Base-by-base conservation (phyloP, 1,140 invertebrate genomes). In the Drosophila sucinea region DNA sequence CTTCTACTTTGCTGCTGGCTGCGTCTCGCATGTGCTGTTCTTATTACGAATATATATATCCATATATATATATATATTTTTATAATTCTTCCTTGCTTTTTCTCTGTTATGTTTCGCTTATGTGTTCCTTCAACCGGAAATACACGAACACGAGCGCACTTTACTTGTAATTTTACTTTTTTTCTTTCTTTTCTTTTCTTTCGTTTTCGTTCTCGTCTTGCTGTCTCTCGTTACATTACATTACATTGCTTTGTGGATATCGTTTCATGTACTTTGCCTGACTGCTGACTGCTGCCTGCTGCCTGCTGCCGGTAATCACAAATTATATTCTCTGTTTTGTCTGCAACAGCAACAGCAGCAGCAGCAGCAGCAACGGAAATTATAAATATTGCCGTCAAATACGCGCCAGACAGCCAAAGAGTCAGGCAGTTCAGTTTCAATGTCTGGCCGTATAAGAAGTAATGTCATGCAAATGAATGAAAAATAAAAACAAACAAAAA, bases 71-170 rank as follows among this genome's bases (percentile, higher is more conserved):
- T 51, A 63, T 51, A 44, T 55, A 62, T 17, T 55, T 62, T 67
- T 68, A 25, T 62, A 58, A 57, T 60, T 69, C n/a, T 66, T 73
- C 68, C 58, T 79, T 67, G 84, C 80, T 81, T 83, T 83, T 17
- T 17, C 17, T 87, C 83, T 77, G 79, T 89, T 89, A 74, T 87
- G 73, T 87, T 89, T 87, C 76, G 84, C 73, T 90, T 91, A 91
- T 91, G 80, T 91, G 79, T 91, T 91, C 86, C 85, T 91, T 91
- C 89, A 91, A 91, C 90, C 89, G 85, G 89, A 91, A 91, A 85
- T 90, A 80, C 86, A 90, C 86, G 86, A 90, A 90, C 82, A 82
- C 81, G 84, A 90, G 81, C 82, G 78, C 86, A 85, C 86, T 90
- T 82, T 82, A 68, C 73, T 80, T 85, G 79, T 85, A 81, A 77